phyloP scores from a whole-genome alignment of 30 jellyfish, hydroid and myxozoan genomes.

The Aurelia coerulea region DNA sequence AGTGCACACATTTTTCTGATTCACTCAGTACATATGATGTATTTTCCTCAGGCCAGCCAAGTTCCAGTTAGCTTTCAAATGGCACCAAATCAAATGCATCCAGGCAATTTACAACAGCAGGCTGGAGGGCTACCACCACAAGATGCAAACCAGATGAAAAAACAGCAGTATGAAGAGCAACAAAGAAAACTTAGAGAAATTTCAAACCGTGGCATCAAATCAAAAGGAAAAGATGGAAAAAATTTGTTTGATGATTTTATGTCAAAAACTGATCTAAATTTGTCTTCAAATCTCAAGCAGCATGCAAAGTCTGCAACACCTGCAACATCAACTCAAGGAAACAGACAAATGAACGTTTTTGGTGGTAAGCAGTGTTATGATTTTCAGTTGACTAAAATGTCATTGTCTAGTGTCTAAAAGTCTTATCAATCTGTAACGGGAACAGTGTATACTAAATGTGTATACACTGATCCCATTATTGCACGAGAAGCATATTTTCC shows the following conservation, averaged over 20 bases:
- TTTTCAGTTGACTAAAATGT: too few species aligned
- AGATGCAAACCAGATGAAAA: conserved; percentile 25
- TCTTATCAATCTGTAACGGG: too few species aligned
- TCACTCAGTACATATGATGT: too few species aligned
- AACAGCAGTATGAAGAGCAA: conserved; percentile 65
- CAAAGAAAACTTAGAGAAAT: conserved; percentile 59
- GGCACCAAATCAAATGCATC: conserved; percentile 3
- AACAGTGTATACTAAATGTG: too few species aligned
- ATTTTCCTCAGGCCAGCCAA: too few species aligned
- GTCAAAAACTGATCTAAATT: conserved; percentile 56
- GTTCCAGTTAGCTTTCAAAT: neutral
- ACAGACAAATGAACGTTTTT: conserved; percentile 23
- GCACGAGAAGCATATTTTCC: too few species aligned
- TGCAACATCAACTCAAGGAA: neutral
- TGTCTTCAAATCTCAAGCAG: conserved; percentile 22
- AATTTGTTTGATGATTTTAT: conserved; percentile 50
- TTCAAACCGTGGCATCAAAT: conserved; percentile 36
- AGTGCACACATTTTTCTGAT: too few species aligned
- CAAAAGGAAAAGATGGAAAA: conserved; percentile 50
- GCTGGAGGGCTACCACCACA: conserved; percentile 12
- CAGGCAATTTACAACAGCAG: neutral
- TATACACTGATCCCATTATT: too few species aligned
- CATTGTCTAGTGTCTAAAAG: too few species aligned
- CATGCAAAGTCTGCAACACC: neutral
- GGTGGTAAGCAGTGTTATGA: conserved; percentile 1